Evolutionary conservation across 2,113 vertebrate genomes (phyloP), one percentile per base, ranked within the genome.

Genomic region (Malurus alboscapulatus): DNA sequence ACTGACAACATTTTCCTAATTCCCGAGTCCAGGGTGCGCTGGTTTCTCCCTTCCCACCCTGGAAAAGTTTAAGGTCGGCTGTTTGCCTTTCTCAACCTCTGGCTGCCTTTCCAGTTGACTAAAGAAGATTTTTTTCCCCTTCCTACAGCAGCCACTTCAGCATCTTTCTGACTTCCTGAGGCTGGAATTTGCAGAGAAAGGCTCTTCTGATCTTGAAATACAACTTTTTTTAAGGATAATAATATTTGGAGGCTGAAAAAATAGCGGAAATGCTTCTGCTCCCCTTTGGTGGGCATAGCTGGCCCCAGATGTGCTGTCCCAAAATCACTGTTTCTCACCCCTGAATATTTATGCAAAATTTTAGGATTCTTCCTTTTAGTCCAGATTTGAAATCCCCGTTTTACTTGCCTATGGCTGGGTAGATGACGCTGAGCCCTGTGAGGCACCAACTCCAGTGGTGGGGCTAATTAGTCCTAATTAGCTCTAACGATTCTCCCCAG

Each of bases 21-120:
- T 93, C 38, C 84, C 5, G 1, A 61, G 54, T 69, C 88, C 86
- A 93, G 73, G 88, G 26, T 72, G 92, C 93, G 76, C 84, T 68
- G 62, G 58, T 87, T 95, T 95, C 51, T 90, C 69, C 62, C 65
- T 72, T 77, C n/a, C 77, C 72, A 84, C 42, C 74, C 76, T 73
- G 68, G 45, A 65, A 92, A 61, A 25, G 26, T 67, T 89, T 81
- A 72, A 82, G 57, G 68, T 75, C 17, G 5, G 73, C 34, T 84
- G 91, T 61, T 59, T 3, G 40, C 12, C 90, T 87, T 84, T 81
- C 63, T 30, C 69, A 91, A 62, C 36, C 84, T 69, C 88, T 85
- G 87, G 66, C 81, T 86, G 38, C 53, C 42, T 8, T 75, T 57
- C 85, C 66, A 93, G 62, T 80, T 92, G 88, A 88, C 71, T 92